Evolutionary conservation across 2,113 vertebrate genomes (phyloP).

Genomic region (Myiozetetes cayanensis): DNA sequence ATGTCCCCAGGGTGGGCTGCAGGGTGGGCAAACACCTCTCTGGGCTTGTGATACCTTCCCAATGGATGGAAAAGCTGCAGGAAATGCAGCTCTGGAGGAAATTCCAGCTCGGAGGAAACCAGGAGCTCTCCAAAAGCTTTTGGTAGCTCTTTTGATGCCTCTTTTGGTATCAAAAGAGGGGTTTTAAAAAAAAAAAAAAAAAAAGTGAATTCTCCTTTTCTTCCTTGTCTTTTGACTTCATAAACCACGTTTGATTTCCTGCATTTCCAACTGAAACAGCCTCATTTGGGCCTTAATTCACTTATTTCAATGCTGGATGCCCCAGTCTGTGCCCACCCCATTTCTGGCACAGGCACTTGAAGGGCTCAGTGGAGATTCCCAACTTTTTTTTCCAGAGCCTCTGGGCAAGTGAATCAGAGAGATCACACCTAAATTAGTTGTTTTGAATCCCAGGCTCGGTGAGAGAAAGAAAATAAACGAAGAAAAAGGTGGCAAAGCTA

Average conservation of each 20-base stretch:
- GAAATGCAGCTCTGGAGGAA: neutral
- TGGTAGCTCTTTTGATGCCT: no score
- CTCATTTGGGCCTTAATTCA: neutral
- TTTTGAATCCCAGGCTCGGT: neutral
- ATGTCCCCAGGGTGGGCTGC: neutral
- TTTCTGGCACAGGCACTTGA: neutral
- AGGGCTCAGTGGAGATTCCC: neutral
- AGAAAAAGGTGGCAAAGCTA: neutral
- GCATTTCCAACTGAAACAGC: neutral
- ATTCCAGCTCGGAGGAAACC: neutral
- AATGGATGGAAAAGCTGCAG: neutral
- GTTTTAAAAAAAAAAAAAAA: neutral
- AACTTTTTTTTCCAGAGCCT: neutral
- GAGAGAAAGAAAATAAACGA: neutral
- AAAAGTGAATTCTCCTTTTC: neutral
- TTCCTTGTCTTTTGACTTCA: neutral
- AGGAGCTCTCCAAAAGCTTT: neutral
- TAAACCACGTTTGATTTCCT: neutral
- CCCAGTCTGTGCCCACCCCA: neutral
- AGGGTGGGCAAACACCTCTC: neutral
- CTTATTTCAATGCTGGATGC: neutral
- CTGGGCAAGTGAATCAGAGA: neutral
- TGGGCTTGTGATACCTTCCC: accelerated
- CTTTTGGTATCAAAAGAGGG: neutral
- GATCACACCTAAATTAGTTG: neutral